Evolutionary conservation across 2,797 vertebrate species (phyloP), one percentile per base, ranked within the genome.

Genomic region (Neostethus bicornis): DNA sequence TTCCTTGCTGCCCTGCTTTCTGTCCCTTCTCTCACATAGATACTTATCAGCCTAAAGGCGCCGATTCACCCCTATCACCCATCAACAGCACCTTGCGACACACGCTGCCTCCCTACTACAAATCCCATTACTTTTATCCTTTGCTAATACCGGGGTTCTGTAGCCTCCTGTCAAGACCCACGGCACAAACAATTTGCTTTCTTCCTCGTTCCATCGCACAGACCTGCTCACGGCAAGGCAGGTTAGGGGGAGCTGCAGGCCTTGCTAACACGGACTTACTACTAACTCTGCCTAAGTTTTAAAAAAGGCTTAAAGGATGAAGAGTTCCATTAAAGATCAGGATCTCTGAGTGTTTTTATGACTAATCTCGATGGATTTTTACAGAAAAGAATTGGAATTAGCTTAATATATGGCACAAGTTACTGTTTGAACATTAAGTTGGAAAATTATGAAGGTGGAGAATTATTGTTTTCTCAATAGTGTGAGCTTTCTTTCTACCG

Each of bases 51-150:
- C 83, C 81, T 83, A 86, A 80, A 89, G 81, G 80, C 48, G 35
- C 70, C 64, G 77, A 85, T 81, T 83, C 80, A 66, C 82, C 85
- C 75, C 83, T 88, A 90, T 91, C 87, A 85, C 84, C 80, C 83
- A 88, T 90, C 87, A 90, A 79, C 87, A 89, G 87, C 84, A 85
- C 87, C 87, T 84, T 56, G 79, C 70, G 77, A 86, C 87, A 89
- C 77, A 64, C 66, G 58, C 77, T 79, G 83, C 84, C 80, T 89
- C 78, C 61, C 78, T 80, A 84, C 78, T 85, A 89, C 88, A 90
- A 88, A 90, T 90, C 90, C 85, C 85, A 91, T 91, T 89, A 90
- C 88, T 85, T 89, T 90, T 86, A 90, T 91, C 88, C 90, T 87
- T 86, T 81, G 84, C 88, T 90, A 90, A 89, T 90, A 81, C 87